Conservation (phyloP, 1,140 invertebrate genomes). For the Drosophila cardini region DNA sequence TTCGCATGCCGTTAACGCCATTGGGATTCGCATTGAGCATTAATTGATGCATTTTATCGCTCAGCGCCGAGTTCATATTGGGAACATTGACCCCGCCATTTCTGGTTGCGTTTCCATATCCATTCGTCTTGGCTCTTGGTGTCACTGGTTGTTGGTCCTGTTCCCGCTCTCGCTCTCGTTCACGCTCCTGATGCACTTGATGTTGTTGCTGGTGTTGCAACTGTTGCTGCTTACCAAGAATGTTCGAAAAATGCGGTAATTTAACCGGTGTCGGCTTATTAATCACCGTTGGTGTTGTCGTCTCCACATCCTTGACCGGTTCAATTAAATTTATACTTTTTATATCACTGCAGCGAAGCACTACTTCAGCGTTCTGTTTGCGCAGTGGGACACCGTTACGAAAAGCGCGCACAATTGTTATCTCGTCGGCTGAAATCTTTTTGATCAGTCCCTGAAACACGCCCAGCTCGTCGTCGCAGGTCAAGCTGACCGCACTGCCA, state of each 20-base stretch:
- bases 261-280: slow-evolving; percentile 83
- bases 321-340: slow-evolving; percentile 75
- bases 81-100: slow-evolving; percentile 11
- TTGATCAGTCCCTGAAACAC: slow-evolving; percentile 91
- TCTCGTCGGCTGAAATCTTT: slow-evolving; percentile 88
- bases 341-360: slow-evolving; percentile 85
- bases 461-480: slow-evolving; percentile 77
- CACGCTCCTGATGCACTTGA: slow-evolving; percentile 32
- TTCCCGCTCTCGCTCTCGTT: slow-evolving; percentile 23
- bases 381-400: slow-evolving; percentile 90
- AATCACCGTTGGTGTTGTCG: slow-evolving; percentile 67
- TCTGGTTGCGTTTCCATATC: slow-evolving; percentile 23
- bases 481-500: slow-evolving; percentile 82
- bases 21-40: slow-evolving; percentile 54
- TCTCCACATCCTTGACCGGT: slow-evolving; percentile 62
- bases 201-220: slow-evolving; percentile 59
- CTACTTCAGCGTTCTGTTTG: slow-evolving; percentile 86
- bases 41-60: slow-evolving; percentile 70
- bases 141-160: slow-evolving; percentile 48
- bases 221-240: slow-evolving; percentile 68
- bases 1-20: slow-evolving; percentile 53
- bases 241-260: slow-evolving; percentile 76
- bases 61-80: slow-evolving; percentile 50
- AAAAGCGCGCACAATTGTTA: slow-evolving; percentile 92
- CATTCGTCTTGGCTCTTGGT: slow-evolving; percentile 47